Percentiles rank a stretch among this genome's conserved stretches.
Evolutionary conservation across 2,113 vertebrate genomes (phyloP).

Genomic region (Archocentrus centrarchus): DNA sequence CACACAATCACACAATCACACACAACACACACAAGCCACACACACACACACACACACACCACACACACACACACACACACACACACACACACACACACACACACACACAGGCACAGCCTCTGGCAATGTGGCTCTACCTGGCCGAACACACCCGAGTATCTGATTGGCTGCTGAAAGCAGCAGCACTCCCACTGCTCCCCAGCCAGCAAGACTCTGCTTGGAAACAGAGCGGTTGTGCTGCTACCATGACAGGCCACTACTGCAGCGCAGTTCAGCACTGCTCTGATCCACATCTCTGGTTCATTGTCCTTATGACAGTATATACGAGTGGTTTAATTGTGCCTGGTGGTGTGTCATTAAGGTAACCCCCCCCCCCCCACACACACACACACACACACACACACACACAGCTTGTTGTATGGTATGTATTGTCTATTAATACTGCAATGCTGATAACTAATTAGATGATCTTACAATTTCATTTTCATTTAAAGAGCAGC

Average conservation of each 20-base stretch:
- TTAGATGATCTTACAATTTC: background rate
- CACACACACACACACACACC: constrained; percentile 18
- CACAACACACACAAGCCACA: too few species aligned
- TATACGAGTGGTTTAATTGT: background rate
- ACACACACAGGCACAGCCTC: constrained; percentile 28
- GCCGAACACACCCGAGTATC: constrained; percentile 73
- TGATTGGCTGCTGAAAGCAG: constrained; percentile 70
- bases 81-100: constrained; percentile 23
- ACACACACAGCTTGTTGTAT: background rate
- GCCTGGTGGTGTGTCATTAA: background rate
- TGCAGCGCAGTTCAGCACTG: constrained; percentile 40
- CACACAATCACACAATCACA: constrained; percentile 34
- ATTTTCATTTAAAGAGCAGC: background rate
- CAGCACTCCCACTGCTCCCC: constrained; percentile 62
- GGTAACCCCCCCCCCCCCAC: background rate
- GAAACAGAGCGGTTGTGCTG: constrained; percentile 74
- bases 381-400: background rate
- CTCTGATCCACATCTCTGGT: constrained; percentile 30
- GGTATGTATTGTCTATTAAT: background rate
- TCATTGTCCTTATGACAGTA: background rate
- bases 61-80: constrained; percentile 25
- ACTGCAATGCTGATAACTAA: background rate
- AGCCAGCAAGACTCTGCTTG: constrained; percentile 78
- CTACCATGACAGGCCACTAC: constrained; percentile 59
- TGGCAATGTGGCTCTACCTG: constrained; percentile 73